These are phyloP conservation scores for Sarcophaga rosellei DNA, from an alignment of 2,888 invertebrate genomes.

Conservation along the genomic window DNA sequence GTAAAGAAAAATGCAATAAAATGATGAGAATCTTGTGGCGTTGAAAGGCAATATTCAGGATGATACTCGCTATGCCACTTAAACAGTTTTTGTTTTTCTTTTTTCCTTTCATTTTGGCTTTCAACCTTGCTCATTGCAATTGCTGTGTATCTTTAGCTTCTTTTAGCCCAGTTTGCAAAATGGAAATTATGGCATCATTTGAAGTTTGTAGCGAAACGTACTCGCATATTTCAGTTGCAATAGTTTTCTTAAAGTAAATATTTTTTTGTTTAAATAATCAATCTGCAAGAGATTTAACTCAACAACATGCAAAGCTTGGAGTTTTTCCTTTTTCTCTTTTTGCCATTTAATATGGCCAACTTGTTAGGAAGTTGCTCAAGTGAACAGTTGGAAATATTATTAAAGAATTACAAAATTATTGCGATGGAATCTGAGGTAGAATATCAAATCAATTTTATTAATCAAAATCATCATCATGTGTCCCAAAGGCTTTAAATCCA, in stretches of 20 bases:
- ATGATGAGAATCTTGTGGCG: not conserved
- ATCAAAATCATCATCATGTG: too few relatives aligned
- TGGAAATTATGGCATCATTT: slow-evolving; percentile 48
- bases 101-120: not conserved
- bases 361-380: too few relatives aligned
- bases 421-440: not conserved
- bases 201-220: slow-evolving; percentile 23
- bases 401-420: not conserved
- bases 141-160: slow-evolving; percentile 6
- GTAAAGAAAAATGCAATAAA: not conserved
- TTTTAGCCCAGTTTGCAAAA: slow-evolving; percentile 33
- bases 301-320: not conserved
- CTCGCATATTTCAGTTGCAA: slow-evolving; percentile 1
- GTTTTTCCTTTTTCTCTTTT: not conserved
- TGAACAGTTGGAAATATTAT: too few relatives aligned
- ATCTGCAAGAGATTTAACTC: not conserved
- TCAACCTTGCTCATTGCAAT: too few relatives aligned
- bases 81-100: not conserved
- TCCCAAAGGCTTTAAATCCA: too few relatives aligned
- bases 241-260: slow-evolving; percentile 40
- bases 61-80: not conserved
- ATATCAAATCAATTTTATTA: too few relatives aligned
- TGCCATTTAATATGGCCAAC: too few relatives aligned
- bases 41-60: not conserved
- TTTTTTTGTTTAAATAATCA: slow-evolving; percentile 29